These are phyloP conservation scores for Chrysocyon brachyurus DNA, from an alignment of 2,797 vertebrate species.

Conservation along the genomic window DNA sequence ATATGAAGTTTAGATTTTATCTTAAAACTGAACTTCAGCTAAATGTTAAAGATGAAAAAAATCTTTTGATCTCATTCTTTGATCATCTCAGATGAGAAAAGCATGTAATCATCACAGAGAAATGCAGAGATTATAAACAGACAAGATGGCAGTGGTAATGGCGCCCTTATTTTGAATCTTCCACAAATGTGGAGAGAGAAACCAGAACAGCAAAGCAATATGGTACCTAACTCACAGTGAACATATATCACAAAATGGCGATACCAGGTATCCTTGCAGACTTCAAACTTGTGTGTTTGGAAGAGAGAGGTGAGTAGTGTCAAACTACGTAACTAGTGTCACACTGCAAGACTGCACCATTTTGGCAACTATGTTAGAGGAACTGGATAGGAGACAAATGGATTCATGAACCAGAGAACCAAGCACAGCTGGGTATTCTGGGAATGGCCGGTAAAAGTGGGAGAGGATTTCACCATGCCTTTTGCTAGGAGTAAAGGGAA, in stretches of 20 bases:
- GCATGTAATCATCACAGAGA: neutral
- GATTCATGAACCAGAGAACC: neutral
- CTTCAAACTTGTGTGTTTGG: neutral
- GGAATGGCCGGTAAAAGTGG: neutral
- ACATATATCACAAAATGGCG: too few relatives aligned
- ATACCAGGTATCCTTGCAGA: fast-evolving
- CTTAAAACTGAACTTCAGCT: neutral
- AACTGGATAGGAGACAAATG: neutral
- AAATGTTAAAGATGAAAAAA: neutral
- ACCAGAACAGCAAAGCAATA: neutral
- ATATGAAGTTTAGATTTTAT: neutral
- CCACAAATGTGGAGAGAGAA: neutral
- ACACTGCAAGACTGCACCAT: neutral
- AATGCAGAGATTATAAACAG: neutral
- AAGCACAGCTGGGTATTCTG: neutral
- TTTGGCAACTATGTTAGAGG: neutral
- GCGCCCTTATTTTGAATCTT: neutral
- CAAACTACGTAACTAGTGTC: neutral
- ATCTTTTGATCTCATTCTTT: neutral
- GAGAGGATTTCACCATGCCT: neutral
- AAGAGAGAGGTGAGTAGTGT: fast-evolving
- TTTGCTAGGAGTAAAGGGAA: neutral
- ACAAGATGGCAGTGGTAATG: neutral
- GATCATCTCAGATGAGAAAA: neutral
- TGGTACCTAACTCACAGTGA: too few relatives aligned